Evolutionary conservation across 2,113 vertebrate genomes (phyloP), one percentile per base, ranked within the genome.

Genomic region (Neodon shergylaensis): DNA sequence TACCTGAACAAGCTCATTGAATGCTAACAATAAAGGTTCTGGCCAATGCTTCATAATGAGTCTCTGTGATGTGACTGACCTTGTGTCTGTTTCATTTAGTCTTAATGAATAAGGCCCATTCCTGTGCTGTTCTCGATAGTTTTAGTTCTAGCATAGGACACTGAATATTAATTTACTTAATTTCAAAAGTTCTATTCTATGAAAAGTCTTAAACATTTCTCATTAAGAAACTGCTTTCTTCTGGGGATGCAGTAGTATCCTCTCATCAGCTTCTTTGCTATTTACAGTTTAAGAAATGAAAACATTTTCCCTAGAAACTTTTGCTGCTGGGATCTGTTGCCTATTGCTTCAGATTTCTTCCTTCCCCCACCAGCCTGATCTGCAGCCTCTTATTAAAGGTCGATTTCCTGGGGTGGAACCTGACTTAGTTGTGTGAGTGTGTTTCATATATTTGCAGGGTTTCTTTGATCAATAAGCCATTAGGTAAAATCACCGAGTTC

Each of bases 391-490:
- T 54, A 82, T 7, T 10, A 26, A 70, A 87, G 21, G 6, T 21
- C 72, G 42, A 3, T 84, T 95, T 74, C 31, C 21, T 44, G 26
- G 19, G 49, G 24, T 47, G 72, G 36, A 58, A 39, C 47, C 63
- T 90, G 58, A 72, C 44, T 92, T 92, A 72, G 44, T 86, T 94
- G 52, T 58, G 33, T 70, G 47, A 91, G 44, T 86, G 12, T 74
- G 61, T 78, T 94, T 96, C 21, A 73, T 70, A 24, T 83, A 87
- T 93, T 93, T 88, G 28, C 49, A 79, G 54, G 22, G 19, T 92
- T 93, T 93, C 54, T 96, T 94, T 96, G 81, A 96, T 93, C 84
- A 95, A 4, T 92, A 96, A 95, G 31, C 88, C 61, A 91, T 88
- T 92, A 95, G 61, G 77, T 86, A 91, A 91, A 95, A 96, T 94